Base-by-base conservation (phyloP, 2,113 vertebrate species). In the Condylura cristata region DNA sequence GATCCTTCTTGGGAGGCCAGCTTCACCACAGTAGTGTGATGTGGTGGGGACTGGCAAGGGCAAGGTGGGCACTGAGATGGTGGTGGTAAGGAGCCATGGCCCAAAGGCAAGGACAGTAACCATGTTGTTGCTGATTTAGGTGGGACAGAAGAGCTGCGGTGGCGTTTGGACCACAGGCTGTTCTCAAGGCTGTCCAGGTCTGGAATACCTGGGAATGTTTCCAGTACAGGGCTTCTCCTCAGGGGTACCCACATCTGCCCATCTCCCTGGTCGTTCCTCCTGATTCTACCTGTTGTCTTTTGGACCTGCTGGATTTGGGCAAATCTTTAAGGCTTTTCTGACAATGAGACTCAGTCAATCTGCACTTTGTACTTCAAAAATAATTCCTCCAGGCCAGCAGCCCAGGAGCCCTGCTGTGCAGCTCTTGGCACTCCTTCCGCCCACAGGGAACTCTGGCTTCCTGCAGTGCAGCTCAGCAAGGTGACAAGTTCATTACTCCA, bases 51-150 rank as follows among this genome's bases (percentile, higher is more conserved):
- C 53, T 56, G 53, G 5, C 7, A 20, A 22, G 53, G 53, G 8
- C 28, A 37, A 0, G 7, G 17, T 7, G 1, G 24, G 14, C n/a
- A 13, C 0, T 5, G 32, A 9, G 18, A 1, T 6, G n/a, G 58
- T 0, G 13, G 51, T 41, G 16, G 51, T 13, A 13, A 41, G 78
- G 44, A 90, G 37, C 11, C 1, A 17, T 1, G 4, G 28, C n/a
- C 46, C 11, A 12, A 51, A 32, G 34, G 26, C 32, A 6, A 16
- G 88, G 34, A 48, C 8, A 46, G 16, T 16, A 28, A 16, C 8
- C 4, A 5, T 1, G 11, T 13, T 84, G 6, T 6, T 48, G 24
- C 13, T 46, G 53, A n/a, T 13, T 17, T 60, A 0, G 7, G 30
- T 24, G 16, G 18, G 46, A 63, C 6, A 8, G 68, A 32, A 44